Evolutionary conservation across 2,113 vertebrate genomes (phyloP).

Genomic region (Geococcyx californianus): DNA sequence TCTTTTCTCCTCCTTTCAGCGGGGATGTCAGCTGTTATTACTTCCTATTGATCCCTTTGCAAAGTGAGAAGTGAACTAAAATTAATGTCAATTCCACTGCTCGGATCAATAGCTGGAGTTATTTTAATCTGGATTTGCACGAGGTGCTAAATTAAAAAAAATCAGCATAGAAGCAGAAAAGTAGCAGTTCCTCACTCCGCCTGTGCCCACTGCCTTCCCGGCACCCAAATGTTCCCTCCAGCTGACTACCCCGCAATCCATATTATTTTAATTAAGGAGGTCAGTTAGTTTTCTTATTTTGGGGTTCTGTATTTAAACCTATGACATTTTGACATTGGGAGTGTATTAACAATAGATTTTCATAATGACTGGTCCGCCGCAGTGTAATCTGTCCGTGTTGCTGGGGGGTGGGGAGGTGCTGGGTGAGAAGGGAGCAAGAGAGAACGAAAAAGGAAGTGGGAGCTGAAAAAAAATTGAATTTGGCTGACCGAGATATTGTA

Average conservation of each 20-base stretch:
- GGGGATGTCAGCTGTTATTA: conserved; percentile 96
- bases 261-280: conserved; percentile 87
- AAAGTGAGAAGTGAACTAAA: conserved; percentile 98
- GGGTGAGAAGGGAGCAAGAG: background rate
- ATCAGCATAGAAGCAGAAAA: conserved; percentile 85
- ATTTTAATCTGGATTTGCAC: conserved; percentile 93
- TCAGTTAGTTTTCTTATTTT: conserved; percentile 85
- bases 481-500: conserved; percentile 70
- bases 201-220: conserved; percentile 62
- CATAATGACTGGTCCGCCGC: conserved; percentile 84
- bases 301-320: conserved; percentile 83
- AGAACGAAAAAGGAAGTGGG: conserved; percentile 52
- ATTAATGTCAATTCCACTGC: conserved; percentile 98
- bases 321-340: conserved; percentile 89
- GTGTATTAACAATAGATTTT: conserved; percentile 94
- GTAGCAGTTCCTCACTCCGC: conserved; percentile 79
- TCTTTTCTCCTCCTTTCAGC: conserved; percentile 88
- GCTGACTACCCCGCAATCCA: conserved; percentile 81
- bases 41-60: conserved; percentile 96
- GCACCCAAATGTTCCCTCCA: conserved; percentile 71
- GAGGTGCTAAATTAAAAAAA: conserved; percentile 89
- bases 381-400: conserved; percentile 76
- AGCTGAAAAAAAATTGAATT: conserved; percentile 68
- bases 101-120: conserved; percentile 92
- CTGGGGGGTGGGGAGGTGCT: conserved; percentile 53